Base-by-base conservation (phyloP, 2,888 invertebrate genomes). In the Pyrgus malvae region DNA sequence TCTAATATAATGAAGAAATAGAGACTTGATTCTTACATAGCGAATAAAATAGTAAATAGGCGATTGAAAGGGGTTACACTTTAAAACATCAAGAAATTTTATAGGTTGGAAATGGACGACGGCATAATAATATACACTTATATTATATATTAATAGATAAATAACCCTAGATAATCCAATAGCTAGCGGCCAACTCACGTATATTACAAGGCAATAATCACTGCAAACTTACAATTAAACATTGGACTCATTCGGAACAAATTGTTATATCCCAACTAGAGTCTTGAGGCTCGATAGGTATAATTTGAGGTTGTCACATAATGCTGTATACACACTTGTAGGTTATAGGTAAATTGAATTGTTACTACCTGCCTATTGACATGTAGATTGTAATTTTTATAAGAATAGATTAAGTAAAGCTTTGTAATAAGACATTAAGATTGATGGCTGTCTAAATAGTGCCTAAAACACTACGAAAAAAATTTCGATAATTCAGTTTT, bases 371-470 rank as follows among this genome's bases (percentile, higher is more conserved):
- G 88, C 88, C 87, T 86, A 86, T 86, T 85, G 85, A 88, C 80
- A 86, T 72, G 80, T 88, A 87, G 84, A 83, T 80, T 79, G 75
- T 85, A 83, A 80, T 78, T 83, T 82, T 82, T 78, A 75, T 80
- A 83, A 79, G 71, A 71, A 66, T 79, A 81, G 76, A 63, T 48
- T 82, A 83, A 80, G 78, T 76, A 73, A 88, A 81, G 89, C 88
- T 88, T 90, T 80, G 81, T 84, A 79, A 59, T 87, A 87, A 88
- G 81, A 83, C 63, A 82, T 88, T 73, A 89, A 89, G 84, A 90
- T 89, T 90, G 88, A 90, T 90, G 90, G 90, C 90, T 90, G 90
- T 90, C 86, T 89, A 86, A 87, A 89, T 88, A 90, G 90, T 90
- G 89, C 90, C 90, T 90, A 90, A 88, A 86, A 87, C 87, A 88